A percentile compares a stretch with the other conserved stretches of the same genome.
Conservation (phyloP, 2,113 vertebrate species). For the Cottus gobio region DNA sequence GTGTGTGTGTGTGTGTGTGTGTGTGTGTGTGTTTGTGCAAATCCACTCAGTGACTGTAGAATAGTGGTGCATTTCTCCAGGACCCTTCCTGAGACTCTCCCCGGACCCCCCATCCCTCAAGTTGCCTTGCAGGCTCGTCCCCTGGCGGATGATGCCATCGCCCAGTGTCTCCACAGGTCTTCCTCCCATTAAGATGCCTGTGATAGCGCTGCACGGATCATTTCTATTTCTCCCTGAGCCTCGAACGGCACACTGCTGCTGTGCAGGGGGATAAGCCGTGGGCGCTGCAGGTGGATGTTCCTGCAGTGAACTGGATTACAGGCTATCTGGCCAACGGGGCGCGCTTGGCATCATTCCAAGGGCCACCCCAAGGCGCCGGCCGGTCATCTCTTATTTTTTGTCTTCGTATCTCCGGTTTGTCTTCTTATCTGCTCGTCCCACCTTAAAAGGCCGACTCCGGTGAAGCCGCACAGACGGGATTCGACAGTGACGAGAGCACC, state of each 20-base stretch:
- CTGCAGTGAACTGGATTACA: conserved; percentile 30
- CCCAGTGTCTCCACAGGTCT: neutral
- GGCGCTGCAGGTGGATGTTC: conserved; percentile 38
- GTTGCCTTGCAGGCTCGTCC: conserved; percentile 12
- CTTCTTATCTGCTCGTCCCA: neutral
- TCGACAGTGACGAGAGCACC: neutral
- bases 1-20: neutral
- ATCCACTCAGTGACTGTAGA: conserved; percentile 15
- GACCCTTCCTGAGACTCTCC: neutral
- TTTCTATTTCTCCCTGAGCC: conserved; percentile 20
- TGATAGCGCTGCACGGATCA: neutral
- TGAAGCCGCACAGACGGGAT: neutral
- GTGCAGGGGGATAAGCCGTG: conserved; percentile 3
- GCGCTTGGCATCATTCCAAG: conserved; percentile 6
- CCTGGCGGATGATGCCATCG: neutral
- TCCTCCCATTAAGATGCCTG: conserved; percentile 29
- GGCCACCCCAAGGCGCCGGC: conserved; percentile 14
- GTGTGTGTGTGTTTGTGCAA: neutral
- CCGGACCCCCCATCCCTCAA: neutral
- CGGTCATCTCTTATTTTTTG: conserved; percentile 32
- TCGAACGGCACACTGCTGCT: conserved; percentile 10
- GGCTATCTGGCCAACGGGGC: conserved; percentile 13
- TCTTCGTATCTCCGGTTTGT: conserved; percentile 8
- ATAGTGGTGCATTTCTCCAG: conserved; percentile 4
- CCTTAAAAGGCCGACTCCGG: neutral